Percentiles rank a stretch among this genome's conserved stretches.
These are phyloP conservation scores for Condylostylus longicornis DNA, from an alignment of 1,140 invertebrate species.

Conservation along the genomic window DNA sequence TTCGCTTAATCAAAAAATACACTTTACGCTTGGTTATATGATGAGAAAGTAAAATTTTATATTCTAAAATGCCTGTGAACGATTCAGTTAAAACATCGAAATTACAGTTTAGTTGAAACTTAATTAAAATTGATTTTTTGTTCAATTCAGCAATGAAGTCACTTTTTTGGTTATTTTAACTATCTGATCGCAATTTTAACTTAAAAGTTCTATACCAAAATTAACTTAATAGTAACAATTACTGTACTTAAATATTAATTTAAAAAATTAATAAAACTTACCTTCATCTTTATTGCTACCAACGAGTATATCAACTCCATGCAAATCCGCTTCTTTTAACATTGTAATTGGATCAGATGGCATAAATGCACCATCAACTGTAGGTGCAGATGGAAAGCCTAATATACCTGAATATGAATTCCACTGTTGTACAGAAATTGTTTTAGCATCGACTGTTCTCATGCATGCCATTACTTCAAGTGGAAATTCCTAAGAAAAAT, in stretches of 20 bases:
- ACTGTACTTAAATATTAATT: conserved; percentile 1
- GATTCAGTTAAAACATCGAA: too few species aligned
- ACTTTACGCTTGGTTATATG: too few species aligned
- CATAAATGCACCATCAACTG: conserved; percentile 71
- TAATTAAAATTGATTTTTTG: too few species aligned
- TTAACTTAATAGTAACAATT: too few species aligned
- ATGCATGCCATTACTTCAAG: conserved; percentile 68
- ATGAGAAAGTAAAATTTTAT: too few species aligned
- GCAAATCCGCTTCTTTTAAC: conserved; percentile 61
- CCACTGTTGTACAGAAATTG: conserved; percentile 74
- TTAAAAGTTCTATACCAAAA: too few species aligned
- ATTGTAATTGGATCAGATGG: conserved; percentile 71
- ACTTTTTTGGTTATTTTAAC: too few species aligned
- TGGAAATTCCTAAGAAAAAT: conserved; percentile 33
- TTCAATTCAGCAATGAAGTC: too few species aligned
- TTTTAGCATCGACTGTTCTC: conserved; percentile 68
- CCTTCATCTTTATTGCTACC: conserved; percentile 83
- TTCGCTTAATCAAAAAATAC: too few species aligned
- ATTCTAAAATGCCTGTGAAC: too few species aligned
- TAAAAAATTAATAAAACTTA: conserved; percentile 32
- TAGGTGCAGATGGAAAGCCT: conserved; percentile 76
- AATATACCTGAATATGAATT: conserved; percentile 78
- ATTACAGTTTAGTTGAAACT: too few species aligned
- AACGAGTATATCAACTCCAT: conserved; percentile 69
- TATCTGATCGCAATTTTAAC: too few species aligned